Evolutionary conservation across 1,140 invertebrate species (phyloP), one percentile per base, ranked within the genome.

Genomic region (Nilaparvata lugens): DNA sequence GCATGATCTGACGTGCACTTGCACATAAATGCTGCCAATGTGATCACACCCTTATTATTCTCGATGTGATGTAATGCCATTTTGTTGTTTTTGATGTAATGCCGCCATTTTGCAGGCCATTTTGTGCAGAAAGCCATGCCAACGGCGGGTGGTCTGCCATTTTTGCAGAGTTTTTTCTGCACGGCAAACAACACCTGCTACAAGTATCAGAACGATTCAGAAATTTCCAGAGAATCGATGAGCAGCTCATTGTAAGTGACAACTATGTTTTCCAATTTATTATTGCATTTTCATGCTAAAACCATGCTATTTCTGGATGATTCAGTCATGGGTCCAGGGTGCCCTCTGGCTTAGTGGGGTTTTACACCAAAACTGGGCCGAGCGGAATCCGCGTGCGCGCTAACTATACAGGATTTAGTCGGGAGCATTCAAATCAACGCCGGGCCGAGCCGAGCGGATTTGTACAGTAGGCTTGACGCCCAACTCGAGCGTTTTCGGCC

Each of bases 81-180:
- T 7, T 52, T 16, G 48, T 52, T 16, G 23, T 11, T 11, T 18
- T 19, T 54, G 9, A 5, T 5, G n/a, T n/a, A n/a, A n/a, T n/a
- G n/a, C n/a, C n/a, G n/a, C n/a, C n/a, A n/a, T n/a, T 24, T 70
- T 70, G 18, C 66, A 83, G 81, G 82, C 73, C 78, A 83, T 68
- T 81, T 77, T 70, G 76, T 80, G 57, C 77, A 79, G 38, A 82
- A 80, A 63, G 74, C 81, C 9, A 74, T 84, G 74, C 82, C 81
- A 1, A 82, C 81, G 21, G 76, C 80, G 7, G 83, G 83, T 4
- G 63, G 75, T 24, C 62, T 82, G 16, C 74, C 79, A 23, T 83
- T 83, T 66, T 38, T 83, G 1, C 73, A 75, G 61, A 74, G 76
- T 48, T 76, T 78, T 42, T 52, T 83, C 7, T 84, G 83, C 68